Percentiles rank a stretch among this genome's conserved stretches.
Evolutionary conservation across 2,888 invertebrate genomes (phyloP).

Genomic region (Zeuzera pyrina): DNA sequence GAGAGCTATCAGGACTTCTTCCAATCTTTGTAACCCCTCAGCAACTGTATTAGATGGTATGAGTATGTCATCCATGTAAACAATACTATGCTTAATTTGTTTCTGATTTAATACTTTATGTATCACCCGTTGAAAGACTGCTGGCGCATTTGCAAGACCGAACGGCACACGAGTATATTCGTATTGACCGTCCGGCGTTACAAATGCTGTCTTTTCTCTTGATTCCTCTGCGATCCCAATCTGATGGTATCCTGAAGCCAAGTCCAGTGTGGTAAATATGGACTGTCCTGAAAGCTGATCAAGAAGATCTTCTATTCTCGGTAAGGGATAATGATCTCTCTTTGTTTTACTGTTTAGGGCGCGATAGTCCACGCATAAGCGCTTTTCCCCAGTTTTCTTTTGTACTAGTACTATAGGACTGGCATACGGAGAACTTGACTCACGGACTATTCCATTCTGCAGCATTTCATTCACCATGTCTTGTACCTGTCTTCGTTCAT

Average conservation of each 20-base stretch:
- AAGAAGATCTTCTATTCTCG: constrained; percentile 25
- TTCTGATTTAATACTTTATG: constrained; percentile 2
- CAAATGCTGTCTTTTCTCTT: too few relatives aligned
- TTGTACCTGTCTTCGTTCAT: constrained; percentile 9
- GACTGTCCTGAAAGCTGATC: constrained; percentile 20
- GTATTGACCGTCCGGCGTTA: constrained; percentile 15
- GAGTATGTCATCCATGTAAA: constrained; percentile 22
- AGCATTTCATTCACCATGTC: constrained; percentile 13
- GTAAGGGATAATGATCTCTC: constrained; percentile 18
- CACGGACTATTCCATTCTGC: constrained; percentile 10
- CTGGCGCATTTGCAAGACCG: constrained; percentile 13
- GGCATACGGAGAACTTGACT: constrained; percentile 11
- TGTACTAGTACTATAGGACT: constrained; percentile 15
- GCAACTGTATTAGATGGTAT: constrained; percentile 12
- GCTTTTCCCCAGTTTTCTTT: constrained; percentile 12
- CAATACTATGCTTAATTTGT: constrained; percentile 2
- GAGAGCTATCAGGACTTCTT: constrained; percentile 14
- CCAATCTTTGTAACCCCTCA: constrained; percentile 14
- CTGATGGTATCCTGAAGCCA: constrained; percentile 24
- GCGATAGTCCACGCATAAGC: constrained; percentile 15
- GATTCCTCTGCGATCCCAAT: constrained; percentile 18
- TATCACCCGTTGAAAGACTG: constrained; percentile 12
- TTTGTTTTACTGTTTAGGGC: constrained; percentile 14
- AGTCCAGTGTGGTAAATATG: constrained; percentile 20
- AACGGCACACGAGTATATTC: constrained; percentile 16